A percentile compares a stretch with the other conserved stretches of the same genome.
These are phyloP conservation scores for Eurystomus gularis DNA, from an alignment of 2,113 vertebrate genomes.

Conservation along the genomic window DNA sequence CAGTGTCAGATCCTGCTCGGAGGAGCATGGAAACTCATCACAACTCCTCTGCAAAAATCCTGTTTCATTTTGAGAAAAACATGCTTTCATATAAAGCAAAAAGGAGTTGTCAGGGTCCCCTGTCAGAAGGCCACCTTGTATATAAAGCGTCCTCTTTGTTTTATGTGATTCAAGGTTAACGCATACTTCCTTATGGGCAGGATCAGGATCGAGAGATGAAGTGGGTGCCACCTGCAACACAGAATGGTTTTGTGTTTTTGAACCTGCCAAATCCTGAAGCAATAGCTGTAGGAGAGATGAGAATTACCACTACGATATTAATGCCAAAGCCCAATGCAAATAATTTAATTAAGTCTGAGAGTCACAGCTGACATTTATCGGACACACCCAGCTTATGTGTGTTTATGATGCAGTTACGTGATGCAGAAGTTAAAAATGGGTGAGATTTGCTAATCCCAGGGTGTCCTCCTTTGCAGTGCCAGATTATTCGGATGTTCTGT, in stretches of 20 bases:
- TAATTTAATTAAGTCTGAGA: neutral
- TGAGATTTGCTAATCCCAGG: neutral
- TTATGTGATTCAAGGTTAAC: neutral
- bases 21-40: neutral
- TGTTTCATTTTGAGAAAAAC: neutral
- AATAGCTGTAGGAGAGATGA: neutral
- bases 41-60: neutral
- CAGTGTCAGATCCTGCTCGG: neutral
- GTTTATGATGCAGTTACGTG: neutral
- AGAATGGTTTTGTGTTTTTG: neutral
- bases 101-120: neutral
- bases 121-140: neutral
- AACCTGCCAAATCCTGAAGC: neutral
- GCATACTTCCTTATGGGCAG: neutral
- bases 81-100: neutral
- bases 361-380: neutral
- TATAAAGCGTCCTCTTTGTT: neutral
- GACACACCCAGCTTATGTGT: neutral
- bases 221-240: neutral
- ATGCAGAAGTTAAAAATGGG: conserved; percentile 17
- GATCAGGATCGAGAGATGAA: neutral
- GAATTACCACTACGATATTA: neutral
- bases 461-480: neutral
- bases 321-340: neutral
- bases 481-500: neutral